These are phyloP conservation scores for Apostichopus leukothele DNA, from an alignment of 53 echinoderm and acorn worm genomes.

Conservation along the genomic window DNA sequence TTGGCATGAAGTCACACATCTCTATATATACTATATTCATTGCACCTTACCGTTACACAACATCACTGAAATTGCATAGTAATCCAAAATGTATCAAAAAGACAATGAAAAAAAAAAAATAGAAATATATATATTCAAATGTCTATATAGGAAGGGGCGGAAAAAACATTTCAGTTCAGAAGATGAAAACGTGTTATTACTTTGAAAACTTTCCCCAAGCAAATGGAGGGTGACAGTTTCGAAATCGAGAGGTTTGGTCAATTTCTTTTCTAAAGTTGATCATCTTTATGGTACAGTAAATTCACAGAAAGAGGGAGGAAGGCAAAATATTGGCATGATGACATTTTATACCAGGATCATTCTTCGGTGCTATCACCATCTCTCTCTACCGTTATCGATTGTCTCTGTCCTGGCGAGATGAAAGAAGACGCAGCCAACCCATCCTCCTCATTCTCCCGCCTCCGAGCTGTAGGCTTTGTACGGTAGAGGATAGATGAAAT, in stretches of 20 bases:
- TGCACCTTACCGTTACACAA: neutral
- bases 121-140: neutral
- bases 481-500: conserved; percentile 27
- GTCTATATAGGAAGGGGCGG: too few species aligned
- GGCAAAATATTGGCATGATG: neutral
- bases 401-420: neutral
- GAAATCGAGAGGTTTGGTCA: neutral
- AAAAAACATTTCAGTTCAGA: neutral
- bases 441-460: neutral
- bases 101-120: neutral
- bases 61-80: neutral
- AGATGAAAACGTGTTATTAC: neutral
- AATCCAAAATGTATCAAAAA: neutral
- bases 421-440: neutral
- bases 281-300: neutral
- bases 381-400: neutral
- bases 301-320: neutral
- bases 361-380: neutral
- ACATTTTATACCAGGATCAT: neutral
- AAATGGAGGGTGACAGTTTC: neutral
- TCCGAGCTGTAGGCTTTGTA: conserved; percentile 30
- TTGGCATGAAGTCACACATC: neutral
- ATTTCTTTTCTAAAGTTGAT: neutral
- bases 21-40: neutral
- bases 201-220: neutral